Base-by-base conservation (phyloP, 2,113 vertebrate genomes). In the Rhea pennata region DNA sequence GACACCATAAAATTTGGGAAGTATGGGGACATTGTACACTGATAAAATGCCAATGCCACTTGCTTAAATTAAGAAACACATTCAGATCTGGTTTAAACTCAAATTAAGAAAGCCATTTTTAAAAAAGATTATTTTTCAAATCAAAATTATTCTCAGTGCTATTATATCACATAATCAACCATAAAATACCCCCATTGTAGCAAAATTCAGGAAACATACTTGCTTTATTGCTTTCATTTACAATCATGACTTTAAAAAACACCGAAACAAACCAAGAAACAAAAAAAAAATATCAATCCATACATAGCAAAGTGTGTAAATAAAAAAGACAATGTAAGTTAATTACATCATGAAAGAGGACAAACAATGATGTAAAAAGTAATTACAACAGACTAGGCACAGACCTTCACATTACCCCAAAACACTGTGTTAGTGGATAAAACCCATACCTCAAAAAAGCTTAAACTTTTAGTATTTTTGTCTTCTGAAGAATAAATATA, bases 401-500 rank as follows among this genome's bases (percentile, higher is more conserved):
- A 73, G 46, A 86, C 65, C 80, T 95, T 31, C 27, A 46, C 15
- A 29, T 71, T 66, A 76, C 62, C 83, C 71, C 95, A 53, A 93
- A 90, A 90, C 87, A 92, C 90, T 96, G 97, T 92, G 81, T 69
- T 91, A 96, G 96, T 79, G 81, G 82, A 48, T 92, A 93, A 95
- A 97, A 96, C 93, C 76, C 51, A 94, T 65, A 96, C 66, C 71
- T 94, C 93, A 90, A 95, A 33, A 97, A 98, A 96, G 64, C 58
- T 83, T 75, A n/a, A 87, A 73, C 46, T 67, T 82, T 87, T 95
- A 88, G 31, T 74, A 93, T 87, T 96, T 97, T 95, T 95, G 51
- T 64, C 93, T 91, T 56, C 84, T 94, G 96, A 96, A 88, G 94
- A 97, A 97, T 78, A 97, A 97, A 96, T 91, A 88, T 76, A 95